A percentile compares a stretch with the other conserved stretches of the same genome.
phyloP scores from a whole-genome alignment of 1,140 invertebrate species.

The Protaetia brevitarsis region DNA sequence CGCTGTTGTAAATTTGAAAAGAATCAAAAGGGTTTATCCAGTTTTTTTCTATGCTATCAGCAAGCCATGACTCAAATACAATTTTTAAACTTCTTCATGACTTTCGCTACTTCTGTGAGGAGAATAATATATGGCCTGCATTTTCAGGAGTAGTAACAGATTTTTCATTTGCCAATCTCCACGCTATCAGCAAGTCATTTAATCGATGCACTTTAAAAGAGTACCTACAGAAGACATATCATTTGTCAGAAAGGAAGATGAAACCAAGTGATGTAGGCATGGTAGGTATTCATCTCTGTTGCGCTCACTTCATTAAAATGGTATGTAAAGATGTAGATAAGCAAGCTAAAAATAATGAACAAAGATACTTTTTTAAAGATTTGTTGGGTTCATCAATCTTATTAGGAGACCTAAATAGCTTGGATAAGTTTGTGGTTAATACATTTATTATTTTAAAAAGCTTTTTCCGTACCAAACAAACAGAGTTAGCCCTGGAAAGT shows the following conservation, averaged over 20 bases:
- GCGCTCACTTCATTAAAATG: slow-evolving; percentile 18
- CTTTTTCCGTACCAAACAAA: not conserved
- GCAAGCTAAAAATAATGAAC: slow-evolving; percentile 15
- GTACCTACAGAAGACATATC: not conserved
- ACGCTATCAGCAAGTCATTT: not conserved
- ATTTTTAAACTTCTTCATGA: slow-evolving; percentile 2
- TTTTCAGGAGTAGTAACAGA: not conserved
- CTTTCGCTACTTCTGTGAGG: not conserved
- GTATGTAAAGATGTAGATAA: slow-evolving; percentile 5
- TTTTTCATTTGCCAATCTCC: not conserved
- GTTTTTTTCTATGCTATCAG: slow-evolving; percentile 1
- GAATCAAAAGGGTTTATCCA: not conserved
- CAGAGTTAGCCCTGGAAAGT: not conserved
- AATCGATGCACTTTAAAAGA: not conserved
- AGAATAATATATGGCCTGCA: not conserved
- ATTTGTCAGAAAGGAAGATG: not conserved
- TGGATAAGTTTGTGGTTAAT: slow-evolving; percentile 11
- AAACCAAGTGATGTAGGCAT: not conserved
- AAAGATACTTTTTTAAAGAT: slow-evolving; percentile 8
- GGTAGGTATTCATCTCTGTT: slow-evolving; percentile 15
- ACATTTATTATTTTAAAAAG: slow-evolving; percentile 24
- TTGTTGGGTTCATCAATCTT: slow-evolving; percentile 7
- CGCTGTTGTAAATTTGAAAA: not conserved
- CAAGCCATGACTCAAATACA: not conserved
- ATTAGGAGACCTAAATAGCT: not conserved